Evolutionary conservation across 2,888 invertebrate genomes (phyloP).

Genomic region (Eupeodes luniger): DNA sequence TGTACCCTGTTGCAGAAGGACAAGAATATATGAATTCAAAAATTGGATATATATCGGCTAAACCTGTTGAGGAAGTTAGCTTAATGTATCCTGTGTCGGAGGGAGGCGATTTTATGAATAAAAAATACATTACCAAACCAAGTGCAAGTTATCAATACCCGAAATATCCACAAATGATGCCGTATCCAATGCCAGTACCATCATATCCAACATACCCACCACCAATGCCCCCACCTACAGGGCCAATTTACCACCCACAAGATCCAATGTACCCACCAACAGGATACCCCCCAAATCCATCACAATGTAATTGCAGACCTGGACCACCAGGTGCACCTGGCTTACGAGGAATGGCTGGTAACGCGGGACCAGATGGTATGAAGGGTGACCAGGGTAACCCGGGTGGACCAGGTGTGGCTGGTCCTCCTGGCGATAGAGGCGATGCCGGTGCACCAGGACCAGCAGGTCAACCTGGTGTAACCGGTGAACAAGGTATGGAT

Average conservation of each 20-base stretch:
- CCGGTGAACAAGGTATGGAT: not conserved
- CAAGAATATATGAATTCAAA: too few species aligned
- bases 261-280: not conserved
- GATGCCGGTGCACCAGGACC: not conserved
- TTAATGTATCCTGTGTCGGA: too few species aligned
- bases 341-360: not conserved
- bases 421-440: not conserved
- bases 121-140: too few species aligned
- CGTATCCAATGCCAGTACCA: not conserved
- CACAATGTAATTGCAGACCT: not conserved
- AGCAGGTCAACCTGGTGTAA: not conserved
- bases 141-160: not conserved
- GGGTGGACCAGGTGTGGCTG: not conserved
- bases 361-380: not conserved
- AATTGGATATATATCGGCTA: too few species aligned
- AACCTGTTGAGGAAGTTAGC: too few species aligned
- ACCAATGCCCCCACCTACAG: not conserved
- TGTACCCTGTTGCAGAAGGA: too few species aligned
- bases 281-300: not conserved
- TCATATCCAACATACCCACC: not conserved
- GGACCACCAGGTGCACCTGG: slow-evolving; percentile 11
- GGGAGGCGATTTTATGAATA: too few species aligned
- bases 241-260: not conserved
- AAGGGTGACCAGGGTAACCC: not conserved
- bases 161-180: not conserved